Evolutionary conservation across 2,888 invertebrate genomes (phyloP).

Genomic region (Patella pellucida): DNA sequence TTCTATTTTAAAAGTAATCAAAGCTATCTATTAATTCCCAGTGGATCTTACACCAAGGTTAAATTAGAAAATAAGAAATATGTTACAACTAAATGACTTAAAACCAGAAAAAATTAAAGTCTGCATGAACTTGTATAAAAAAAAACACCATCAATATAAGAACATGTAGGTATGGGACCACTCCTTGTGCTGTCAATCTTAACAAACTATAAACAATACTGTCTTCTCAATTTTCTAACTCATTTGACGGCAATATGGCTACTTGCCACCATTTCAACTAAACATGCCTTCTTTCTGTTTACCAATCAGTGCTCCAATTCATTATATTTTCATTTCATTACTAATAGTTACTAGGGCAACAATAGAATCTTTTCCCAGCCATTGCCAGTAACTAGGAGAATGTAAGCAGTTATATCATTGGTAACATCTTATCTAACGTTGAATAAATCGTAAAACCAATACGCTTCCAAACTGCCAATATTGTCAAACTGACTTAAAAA

Average conservation of each 20-base stretch:
- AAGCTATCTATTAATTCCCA: no score
- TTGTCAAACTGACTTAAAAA: no score
- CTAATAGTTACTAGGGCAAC: conserved; percentile 7
- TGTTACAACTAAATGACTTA: no score
- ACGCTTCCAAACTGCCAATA: no score
- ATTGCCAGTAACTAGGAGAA: neutral
- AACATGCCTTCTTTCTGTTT: neutral
- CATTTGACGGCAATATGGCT: conserved; percentile 6
- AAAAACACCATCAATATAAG: no score
- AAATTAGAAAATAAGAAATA: no score
- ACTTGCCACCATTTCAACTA: neutral
- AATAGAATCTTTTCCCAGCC: neutral
- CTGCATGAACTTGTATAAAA: no score
- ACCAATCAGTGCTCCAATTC: conserved; percentile 1
- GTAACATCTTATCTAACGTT: neutral
- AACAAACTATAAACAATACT: neutral
- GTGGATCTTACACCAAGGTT: no score
- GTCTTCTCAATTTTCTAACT: conserved; percentile 13
- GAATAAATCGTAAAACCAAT: neutral
- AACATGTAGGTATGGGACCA: no score
- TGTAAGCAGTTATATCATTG: neutral
- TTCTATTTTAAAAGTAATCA: no score
- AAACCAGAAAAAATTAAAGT: no score
- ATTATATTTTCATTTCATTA: conserved; percentile 10
- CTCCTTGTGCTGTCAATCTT: no score